phyloP scores from a whole-genome alignment of 2,797 vertebrate genomes.

The Tachyglossus aculeatus region DNA sequence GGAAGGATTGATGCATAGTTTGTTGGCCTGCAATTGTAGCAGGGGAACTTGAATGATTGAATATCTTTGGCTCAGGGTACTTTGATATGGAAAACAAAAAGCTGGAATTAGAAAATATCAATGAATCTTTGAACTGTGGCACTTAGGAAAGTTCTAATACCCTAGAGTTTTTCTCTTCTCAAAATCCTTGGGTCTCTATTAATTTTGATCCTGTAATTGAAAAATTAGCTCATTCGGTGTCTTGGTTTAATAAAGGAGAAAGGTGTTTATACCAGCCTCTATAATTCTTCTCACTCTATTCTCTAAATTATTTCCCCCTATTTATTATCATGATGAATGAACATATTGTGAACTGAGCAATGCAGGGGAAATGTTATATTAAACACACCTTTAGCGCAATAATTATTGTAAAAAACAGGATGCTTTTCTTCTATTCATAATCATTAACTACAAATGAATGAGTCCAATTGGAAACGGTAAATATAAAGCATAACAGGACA shows the following conservation, averaged over 20 bases:
- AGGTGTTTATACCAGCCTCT: not conserved
- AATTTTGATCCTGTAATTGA: not conserved
- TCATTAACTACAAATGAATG: not conserved
- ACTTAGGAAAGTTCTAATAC: not conserved
- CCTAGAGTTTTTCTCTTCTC: not conserved
- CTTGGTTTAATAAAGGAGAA: not conserved
- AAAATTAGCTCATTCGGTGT: not conserved
- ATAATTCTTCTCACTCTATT: not conserved
- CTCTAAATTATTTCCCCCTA: not conserved
- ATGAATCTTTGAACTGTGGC: not conserved
- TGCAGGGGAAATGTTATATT: not conserved
- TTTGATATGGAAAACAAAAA: not conserved
- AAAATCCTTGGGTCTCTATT: not conserved
- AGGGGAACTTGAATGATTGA: not conserved
- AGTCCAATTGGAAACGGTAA: not conserved
- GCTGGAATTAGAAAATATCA: not conserved
- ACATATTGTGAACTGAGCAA: not conserved
- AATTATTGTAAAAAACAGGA: not conserved
- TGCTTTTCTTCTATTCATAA: not conserved
- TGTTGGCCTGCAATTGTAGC: no score
- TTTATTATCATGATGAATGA: not conserved
- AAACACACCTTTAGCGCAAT: not conserved
- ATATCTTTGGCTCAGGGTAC: not conserved
- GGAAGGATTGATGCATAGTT: no score
- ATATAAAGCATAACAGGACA: not conserved